Base-by-base conservation (phyloP, 2,888 invertebrate genomes). In the Acleris literana region DNA sequence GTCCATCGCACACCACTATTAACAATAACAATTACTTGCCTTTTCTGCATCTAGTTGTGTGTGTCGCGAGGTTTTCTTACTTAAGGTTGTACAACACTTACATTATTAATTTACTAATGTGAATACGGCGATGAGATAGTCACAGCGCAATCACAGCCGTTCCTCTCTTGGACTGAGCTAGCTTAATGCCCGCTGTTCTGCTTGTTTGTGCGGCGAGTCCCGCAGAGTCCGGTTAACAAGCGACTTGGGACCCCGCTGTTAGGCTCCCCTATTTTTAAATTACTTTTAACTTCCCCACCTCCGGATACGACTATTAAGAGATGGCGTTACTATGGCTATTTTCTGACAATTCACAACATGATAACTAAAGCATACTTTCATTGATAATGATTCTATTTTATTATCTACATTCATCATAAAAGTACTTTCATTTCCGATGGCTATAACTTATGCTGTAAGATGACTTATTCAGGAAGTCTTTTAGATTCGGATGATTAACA, bases 251-350 rank as follows among this genome's bases (percentile, higher is more conserved):
- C 57, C 61, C 57, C 33, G 62, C 57, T 13, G 62, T 57, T 48
- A 66, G 51, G 39, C 52, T 66, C 62, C 66, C 66, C 66, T 62
- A 66, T 66, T 62, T 66, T 62, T 52, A 57, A 66, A 66, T 57
- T 66, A 53, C 52, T 57, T 57, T 66, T 39, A 46, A 57, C 49
- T 62, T 53, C 66, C 61, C 56, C 44, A 56, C 48, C 62, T 57
- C 62, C 52, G 66, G 66, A 57, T 62, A 33, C 44, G 22, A 48
- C 18, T 29, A 57, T 62, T 66, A 46, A 62, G 56, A 46, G 44
- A 61, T 56, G 56, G 52, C 33, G 63, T 11, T 18, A 5, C 43
- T 22, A 29, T 25, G 29, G 29, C 53, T 63, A 39, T 53, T 55
- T 51, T 46, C 51, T 33, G 39, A 6, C 54, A 33, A 48, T 20